Evolutionary conservation across 2,888 invertebrate genomes (phyloP), one percentile per base, ranked within the genome.

Genomic region (Oscheius myriophilus): DNA sequence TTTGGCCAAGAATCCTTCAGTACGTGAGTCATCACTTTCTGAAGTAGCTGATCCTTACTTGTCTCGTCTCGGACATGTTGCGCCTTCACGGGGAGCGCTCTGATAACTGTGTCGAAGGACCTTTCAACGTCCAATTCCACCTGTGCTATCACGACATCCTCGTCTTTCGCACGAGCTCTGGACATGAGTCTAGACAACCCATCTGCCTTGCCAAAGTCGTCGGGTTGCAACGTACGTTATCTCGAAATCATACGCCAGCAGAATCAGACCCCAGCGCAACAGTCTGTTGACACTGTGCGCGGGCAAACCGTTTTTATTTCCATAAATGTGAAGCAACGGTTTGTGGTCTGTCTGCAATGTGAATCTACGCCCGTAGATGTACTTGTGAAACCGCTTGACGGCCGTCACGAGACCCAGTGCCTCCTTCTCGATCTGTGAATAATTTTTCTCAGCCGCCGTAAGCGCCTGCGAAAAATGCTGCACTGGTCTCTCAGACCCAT

Each of bases 331-430:
- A 84, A 87, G 87, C 42, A 90, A 78, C 0, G 89, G 87, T 68
- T 88, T 86, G 66, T 89, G 89, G 68, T 89, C 89, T 0, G 88
- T 88, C 6, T 85, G 71, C 0, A 89, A 78, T 0, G 73, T 74
- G 23, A 88, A 87, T 0, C 75, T 57, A 6, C 81, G 45, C 0
- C 87, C 86, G 61, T 88, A 87, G 0, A 89, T 73, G 69, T 87
- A 89, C 0, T 85, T 86, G 26, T 87, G 26, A 87, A 69, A 69
- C 87, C 88, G 69, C 88, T 88, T 53, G 6, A 87, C 72, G 3
- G 87, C 86, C 80, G 80, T 88, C 7, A 88, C 78, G 1, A 87
- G 80, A 1, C 82, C 84, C 14, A 87, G 26, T 0, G 82, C 85
- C 78, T 89, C 89, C 16, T 87, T 78, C 67, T 89, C 88, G 0